These are phyloP conservation scores for Chiridota heheva DNA, from an alignment of 35 echinoderm and acorn worm genomes.

Conservation along the genomic window DNA sequence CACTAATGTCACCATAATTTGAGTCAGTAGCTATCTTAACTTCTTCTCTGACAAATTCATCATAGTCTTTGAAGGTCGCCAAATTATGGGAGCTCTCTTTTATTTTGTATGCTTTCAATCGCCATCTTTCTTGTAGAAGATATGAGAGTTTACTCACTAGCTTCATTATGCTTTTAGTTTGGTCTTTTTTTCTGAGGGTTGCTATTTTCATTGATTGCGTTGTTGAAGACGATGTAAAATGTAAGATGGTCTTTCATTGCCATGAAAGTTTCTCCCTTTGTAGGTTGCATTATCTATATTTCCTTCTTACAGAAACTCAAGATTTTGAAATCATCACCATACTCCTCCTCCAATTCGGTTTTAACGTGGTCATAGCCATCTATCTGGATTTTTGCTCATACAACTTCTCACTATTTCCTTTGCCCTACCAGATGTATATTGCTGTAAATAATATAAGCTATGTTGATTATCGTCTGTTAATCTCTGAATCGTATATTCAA, in stretches of 20 bases:
- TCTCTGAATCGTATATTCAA: slow-evolving; percentile 19
- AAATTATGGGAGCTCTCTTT: background rate
- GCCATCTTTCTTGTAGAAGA: slow-evolving; percentile 21
- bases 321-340: slow-evolving; percentile 8
- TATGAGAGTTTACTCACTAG: slow-evolving; percentile 25
- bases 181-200: slow-evolving; percentile 16
- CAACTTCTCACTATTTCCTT: slow-evolving; percentile 38
- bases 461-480: slow-evolving; percentile 13
- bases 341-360: background rate
- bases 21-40: slow-evolving; percentile 34
- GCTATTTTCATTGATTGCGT: too few relatives aligned
- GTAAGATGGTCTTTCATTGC: background rate
- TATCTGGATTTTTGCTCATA: slow-evolving; percentile 10
- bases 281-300: background rate
- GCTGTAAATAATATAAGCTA: slow-evolving; percentile 13
- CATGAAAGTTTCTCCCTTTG: background rate
- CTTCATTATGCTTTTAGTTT: slow-evolving; percentile 22
- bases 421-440: slow-evolving; percentile 13
- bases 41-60: slow-evolving; percentile 29
- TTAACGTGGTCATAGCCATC: slow-evolving; percentile 1
- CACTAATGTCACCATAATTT: slow-evolving; percentile 18
- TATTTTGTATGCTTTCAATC: background rate
- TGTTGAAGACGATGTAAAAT: background rate
- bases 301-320: background rate
- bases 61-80: slow-evolving; percentile 19